These are phyloP conservation scores for Rhabditophanes sp. DNA, from an alignment of 2,888 invertebrate species.

Conservation along the genomic window DNA sequence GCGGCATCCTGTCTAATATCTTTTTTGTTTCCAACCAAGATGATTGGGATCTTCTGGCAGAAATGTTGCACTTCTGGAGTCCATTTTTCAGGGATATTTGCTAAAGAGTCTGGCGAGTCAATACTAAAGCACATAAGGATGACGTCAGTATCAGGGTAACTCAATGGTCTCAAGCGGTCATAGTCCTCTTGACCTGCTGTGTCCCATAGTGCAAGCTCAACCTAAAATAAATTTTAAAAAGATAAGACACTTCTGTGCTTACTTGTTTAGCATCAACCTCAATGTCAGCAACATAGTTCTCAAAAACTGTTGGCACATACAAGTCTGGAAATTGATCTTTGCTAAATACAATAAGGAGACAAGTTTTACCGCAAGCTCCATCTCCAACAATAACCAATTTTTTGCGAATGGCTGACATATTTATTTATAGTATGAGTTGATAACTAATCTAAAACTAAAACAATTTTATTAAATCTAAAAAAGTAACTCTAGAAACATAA, in stretches of 20 bases:
- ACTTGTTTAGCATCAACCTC: slow-evolving; percentile 82
- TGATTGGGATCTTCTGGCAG: slow-evolving; percentile 95
- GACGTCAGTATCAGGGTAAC: slow-evolving; percentile 96
- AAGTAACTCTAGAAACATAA: too few species aligned
- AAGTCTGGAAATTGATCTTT: slow-evolving; percentile 97
- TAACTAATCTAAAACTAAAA: too few species aligned
- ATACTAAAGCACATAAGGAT: slow-evolving; percentile 99
- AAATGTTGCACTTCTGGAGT: slow-evolving; percentile 90
- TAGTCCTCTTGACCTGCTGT: slow-evolving; percentile 75
- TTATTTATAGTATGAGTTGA: too few species aligned
- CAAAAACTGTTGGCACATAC: slow-evolving; percentile 86
- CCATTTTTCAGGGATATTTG: slow-evolving; percentile 99
- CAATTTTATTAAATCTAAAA: too few species aligned
- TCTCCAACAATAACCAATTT: slow-evolving; percentile 96
- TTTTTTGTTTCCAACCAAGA: slow-evolving; percentile 93
- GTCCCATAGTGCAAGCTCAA: slow-evolving; percentile 89
- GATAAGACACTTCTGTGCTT: neutral
- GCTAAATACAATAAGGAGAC: slow-evolving; percentile 87
- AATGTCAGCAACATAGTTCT: slow-evolving; percentile 97
- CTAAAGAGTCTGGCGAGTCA: slow-evolving; percentile 93
- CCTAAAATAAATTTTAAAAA: slow-evolving; percentile 49
- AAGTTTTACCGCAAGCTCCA: slow-evolving; percentile 96
- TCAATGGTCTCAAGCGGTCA: slow-evolving; percentile 80
- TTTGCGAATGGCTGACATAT: slow-evolving; percentile 80
- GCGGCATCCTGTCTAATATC: slow-evolving; percentile 49